A percentile compares a stretch with the other conserved stretches of the same genome.
Evolutionary conservation across 53 echinoderm and acorn worm genomes (phyloP).

Genomic region (Echinometra lucunter): DNA sequence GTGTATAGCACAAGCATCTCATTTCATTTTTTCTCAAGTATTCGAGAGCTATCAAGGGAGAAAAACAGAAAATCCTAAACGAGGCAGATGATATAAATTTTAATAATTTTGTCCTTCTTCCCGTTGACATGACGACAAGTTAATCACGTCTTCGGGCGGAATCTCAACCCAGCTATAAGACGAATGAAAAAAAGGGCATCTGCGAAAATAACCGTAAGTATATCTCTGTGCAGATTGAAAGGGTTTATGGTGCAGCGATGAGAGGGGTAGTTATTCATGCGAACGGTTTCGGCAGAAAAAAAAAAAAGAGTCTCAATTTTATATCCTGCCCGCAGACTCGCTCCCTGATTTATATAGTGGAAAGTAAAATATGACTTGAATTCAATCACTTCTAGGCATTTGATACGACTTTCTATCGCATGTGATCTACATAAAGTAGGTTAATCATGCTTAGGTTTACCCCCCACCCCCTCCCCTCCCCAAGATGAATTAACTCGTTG

Average conservation of each 20-base stretch:
- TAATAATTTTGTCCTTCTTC: not conserved
- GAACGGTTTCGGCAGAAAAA: not conserved
- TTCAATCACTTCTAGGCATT: not conserved
- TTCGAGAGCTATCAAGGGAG: not conserved
- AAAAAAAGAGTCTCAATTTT: no score
- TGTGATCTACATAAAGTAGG: not conserved
- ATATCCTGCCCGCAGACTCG: not conserved
- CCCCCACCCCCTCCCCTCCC: no score
- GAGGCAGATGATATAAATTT: not conserved
- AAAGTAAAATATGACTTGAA: not conserved
- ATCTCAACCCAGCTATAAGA: not conserved
- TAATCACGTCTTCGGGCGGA: not conserved
- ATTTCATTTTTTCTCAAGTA: not conserved
- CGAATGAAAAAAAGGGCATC: not conserved
- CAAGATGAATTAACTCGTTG: no score
- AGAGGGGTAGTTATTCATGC: not conserved
- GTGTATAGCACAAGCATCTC: not conserved
- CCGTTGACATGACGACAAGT: not conserved
- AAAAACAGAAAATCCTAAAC: not conserved
- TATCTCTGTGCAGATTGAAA: not conserved
- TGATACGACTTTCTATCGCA: not conserved
- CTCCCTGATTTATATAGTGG: not conserved
- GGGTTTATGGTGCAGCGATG: not conserved
- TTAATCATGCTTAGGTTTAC: not conserved
- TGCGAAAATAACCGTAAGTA: not conserved